These are phyloP conservation scores for Drosophila birchii DNA, from an alignment of 2,888 invertebrate genomes.

Conservation along the genomic window DNA sequence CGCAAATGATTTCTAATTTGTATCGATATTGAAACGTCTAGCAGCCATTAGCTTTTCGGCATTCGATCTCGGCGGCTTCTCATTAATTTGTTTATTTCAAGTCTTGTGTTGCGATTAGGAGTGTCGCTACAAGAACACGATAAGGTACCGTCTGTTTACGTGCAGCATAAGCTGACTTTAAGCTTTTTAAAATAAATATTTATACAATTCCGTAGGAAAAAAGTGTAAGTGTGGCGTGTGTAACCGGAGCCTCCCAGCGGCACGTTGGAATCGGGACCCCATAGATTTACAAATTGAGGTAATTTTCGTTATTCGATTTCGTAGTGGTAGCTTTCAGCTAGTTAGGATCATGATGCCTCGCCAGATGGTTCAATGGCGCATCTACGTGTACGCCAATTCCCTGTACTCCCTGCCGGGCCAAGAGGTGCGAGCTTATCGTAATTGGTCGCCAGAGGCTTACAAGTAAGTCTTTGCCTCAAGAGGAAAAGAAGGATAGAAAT, in stretches of 20 bases:
- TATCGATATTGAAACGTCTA: background rate
- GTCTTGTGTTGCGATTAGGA: background rate
- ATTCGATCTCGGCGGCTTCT: background rate
- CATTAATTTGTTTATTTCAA: background rate
- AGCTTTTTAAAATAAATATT: background rate
- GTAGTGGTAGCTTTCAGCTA: background rate
- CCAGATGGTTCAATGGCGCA: slow-evolving; percentile 85
- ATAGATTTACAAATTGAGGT: background rate
- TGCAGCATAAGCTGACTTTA: background rate
- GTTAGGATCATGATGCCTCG: slow-evolving; percentile 40
- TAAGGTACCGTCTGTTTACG: slow-evolving; percentile 1
- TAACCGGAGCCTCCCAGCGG: background rate
- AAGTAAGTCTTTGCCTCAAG: slow-evolving; percentile 85
- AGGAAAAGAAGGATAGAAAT: background rate
- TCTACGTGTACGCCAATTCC: slow-evolving; percentile 90
- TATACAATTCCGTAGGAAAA: background rate
- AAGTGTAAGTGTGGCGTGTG: background rate
- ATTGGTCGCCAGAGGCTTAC: slow-evolving; percentile 90
- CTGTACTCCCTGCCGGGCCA: slow-evolving; percentile 90
- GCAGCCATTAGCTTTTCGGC: background rate
- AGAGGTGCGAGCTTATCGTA: slow-evolving; percentile 89
- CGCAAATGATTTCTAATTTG: no score
- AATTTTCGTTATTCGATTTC: background rate
- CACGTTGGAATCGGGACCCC: background rate
- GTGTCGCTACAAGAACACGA: background rate